Evolutionary conservation across 2,113 vertebrate genomes (phyloP).

Genomic region (Entelurus aequoreus): DNA sequence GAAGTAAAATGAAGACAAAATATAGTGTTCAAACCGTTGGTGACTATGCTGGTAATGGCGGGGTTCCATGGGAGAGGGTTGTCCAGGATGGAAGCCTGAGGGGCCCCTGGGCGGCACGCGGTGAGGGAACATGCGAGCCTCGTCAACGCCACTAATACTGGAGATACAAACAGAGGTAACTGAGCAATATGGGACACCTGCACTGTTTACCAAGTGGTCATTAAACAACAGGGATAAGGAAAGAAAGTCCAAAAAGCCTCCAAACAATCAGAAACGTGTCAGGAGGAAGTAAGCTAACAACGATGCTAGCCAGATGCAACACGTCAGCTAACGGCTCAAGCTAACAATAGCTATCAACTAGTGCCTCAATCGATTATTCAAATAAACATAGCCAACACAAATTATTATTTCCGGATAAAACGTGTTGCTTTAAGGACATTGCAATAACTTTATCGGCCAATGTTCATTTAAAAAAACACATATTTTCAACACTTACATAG

Average conservation of each 20-base stretch:
- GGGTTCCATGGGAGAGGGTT: constrained; percentile 28
- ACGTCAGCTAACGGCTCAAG: background rate
- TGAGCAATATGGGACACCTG: background rate
- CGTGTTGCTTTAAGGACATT: background rate
- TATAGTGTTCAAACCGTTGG: no score
- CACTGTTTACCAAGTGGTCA: background rate
- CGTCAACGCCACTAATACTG: constrained; percentile 19
- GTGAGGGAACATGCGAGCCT: constrained; percentile 45
- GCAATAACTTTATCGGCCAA: no score
- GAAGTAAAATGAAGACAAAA: no score
- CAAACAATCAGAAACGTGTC: constrained; percentile 34
- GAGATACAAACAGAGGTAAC: background rate
- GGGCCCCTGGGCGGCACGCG: constrained; percentile 1
- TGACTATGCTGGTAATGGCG: constrained; percentile 17
- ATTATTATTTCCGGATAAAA: background rate
- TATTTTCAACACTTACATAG: constrained; percentile 20
- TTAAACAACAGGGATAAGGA: background rate
- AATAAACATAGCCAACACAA: background rate
- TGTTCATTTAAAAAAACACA: background rate
- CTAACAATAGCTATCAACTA: background rate
- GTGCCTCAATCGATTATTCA: background rate
- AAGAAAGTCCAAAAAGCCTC: background rate
- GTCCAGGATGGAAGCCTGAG: constrained; percentile 33
- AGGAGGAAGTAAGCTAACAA: constrained; percentile 10
- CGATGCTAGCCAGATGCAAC: constrained; percentile 8